These are phyloP conservation scores for Enchytraeus crypticus DNA, from an alignment of 2,888 invertebrate species.

Conservation along the genomic window DNA sequence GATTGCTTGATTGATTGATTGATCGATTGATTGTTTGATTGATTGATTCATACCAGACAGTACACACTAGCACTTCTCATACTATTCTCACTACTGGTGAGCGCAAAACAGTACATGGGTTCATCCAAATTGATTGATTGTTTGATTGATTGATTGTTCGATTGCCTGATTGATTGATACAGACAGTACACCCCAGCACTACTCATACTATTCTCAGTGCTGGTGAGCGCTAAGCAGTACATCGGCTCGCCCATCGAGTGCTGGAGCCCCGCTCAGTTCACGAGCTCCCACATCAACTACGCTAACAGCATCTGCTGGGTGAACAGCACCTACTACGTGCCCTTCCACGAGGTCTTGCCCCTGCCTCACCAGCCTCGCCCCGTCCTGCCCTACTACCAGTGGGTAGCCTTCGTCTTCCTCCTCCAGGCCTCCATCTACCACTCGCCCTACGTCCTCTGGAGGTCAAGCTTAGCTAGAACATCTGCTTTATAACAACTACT, in stretches of 20 bases:
- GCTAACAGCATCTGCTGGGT: constrained; percentile 54
- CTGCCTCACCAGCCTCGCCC: constrained; percentile 38
- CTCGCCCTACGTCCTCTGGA: constrained; percentile 51
- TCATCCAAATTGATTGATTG: too few species aligned
- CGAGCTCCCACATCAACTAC: constrained; percentile 51
- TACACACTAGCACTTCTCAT: too few species aligned
- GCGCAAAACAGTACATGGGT: too few species aligned
- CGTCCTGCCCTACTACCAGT: constrained; percentile 48
- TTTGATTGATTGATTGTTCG: too few species aligned
- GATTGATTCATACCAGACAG: too few species aligned
- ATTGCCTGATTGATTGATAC: constrained; percentile 12
- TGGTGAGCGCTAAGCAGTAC: constrained; percentile 47
- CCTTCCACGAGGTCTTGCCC: constrained; percentile 49
- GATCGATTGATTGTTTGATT: too few species aligned
- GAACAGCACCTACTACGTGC: constrained; percentile 51
- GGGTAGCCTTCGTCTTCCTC: constrained; percentile 46
- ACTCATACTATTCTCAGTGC: constrained; percentile 44
- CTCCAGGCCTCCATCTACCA: constrained; percentile 51
- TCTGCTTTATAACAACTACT: too few species aligned
- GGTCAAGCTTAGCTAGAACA: constrained; percentile 30
- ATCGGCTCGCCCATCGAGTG: constrained; percentile 55
- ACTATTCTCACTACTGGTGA: too few species aligned
- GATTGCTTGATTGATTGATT: too few species aligned
- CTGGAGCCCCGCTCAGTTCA: constrained; percentile 52
- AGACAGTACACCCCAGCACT: constrained; percentile 46